Base-by-base conservation (phyloP, 2,113 vertebrate species). In the Gavia stellata region DNA sequence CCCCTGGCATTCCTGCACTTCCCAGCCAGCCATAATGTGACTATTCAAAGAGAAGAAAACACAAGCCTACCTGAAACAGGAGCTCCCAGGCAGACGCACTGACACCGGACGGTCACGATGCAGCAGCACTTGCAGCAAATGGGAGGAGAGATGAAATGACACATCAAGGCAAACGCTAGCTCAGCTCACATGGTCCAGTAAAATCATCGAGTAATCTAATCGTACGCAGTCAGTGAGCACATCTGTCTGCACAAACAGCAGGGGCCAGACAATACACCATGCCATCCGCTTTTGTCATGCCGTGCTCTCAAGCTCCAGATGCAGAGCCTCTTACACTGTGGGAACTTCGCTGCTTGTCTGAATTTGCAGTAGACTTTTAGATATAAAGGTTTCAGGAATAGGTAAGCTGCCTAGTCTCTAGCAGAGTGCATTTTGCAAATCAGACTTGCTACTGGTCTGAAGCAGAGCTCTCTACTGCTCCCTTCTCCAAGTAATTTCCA, bases 1-100 rank as follows among this genome's bases (percentile, higher is more conserved):
- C 52, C 36, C 17, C 81, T 84, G 65, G 17, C 66, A n/a, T 52
- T 77, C 56, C 80, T 31, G 10, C 25, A 13, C 20, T n/a, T 62
- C 62, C 49, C 53, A 79, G 44, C 8, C 70, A 66, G 52, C 33
- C 40, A 24, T 31, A 74, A 70, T 6, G 45, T 25, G 53, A 17
- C 18, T 63, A 7, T 33, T 44, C 53, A 36, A 88, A 91, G 58
- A 77, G 81, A 87, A 94, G 71, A 62, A 79, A 68, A 84, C 12
- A 20, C n/a, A 89, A 82, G 17, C 95, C 45, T 90, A 96, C 95
- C 96, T 95, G 93, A 34, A 92, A 45, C 34, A 47, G 81, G 45
- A 90, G 84, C 42, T 94, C 34, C 78, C 56, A n/a, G 83, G 59
- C 78, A 82, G 53, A 17, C 0, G 0, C 28, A 3, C 34, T 38